Evolutionary conservation across 2,113 vertebrate genomes (phyloP), one percentile per base, ranked within the genome.

Genomic region (Tetrao urogallus): DNA sequence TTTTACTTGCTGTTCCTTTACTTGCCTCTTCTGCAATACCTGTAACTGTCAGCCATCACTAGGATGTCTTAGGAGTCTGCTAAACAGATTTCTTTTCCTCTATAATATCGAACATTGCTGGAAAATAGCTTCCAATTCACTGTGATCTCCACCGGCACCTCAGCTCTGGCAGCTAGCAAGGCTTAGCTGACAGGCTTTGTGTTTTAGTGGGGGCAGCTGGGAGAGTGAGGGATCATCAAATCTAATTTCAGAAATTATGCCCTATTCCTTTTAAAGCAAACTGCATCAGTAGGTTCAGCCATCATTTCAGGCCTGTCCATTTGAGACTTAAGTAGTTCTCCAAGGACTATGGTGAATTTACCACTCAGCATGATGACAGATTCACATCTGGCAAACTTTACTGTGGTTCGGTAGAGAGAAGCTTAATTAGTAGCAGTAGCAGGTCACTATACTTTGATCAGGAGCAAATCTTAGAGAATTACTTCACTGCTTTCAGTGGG

Each of bases 371-470:
- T 64, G 72, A 67, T 67, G 56, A 78, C 38, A 82, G 70, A 40
- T 90, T 74, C 50, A 58, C 8, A 2, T 67, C 32, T 92, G 64
- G 60, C 3, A 3, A 92, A 89, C 18, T 71, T 81, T 67, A 12
- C 40, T 95, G 54, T 48, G 8, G 10, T 34, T 84, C 43, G 38
- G 47, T 12, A 58, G 57, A 47, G 32, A 92, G 32, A 36, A 92
- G 11, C 69, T 95, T 84, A 94, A 90, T 82, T 82, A 92, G 73
- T 7, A 93, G 17, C 47, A 58, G 66, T 89, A 63, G 70, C 73
- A 87, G 86, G n/a, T 82, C 40, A 56, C 32, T 89, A 13, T 27
- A 24, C 82, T 87, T 56, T 78, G 47, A 90, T 90, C 76, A 78
- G 90, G 69, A 47, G 78, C 30, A 87, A 78, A 66, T 54, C 45